Conservation (phyloP, 2,797 vertebrate species). For the Ctenosaura bakeri region DNA sequence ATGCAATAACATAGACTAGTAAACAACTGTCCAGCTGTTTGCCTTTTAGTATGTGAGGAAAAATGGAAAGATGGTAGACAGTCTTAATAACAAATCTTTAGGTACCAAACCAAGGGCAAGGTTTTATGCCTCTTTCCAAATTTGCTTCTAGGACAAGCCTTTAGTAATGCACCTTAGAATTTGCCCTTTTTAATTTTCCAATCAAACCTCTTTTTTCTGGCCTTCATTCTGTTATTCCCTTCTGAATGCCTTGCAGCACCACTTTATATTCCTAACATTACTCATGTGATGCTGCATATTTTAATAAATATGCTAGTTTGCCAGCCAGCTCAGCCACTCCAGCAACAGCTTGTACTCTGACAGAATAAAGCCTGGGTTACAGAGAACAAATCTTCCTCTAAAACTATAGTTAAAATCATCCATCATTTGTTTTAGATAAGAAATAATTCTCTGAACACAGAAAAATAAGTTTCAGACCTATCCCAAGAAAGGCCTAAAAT, state of each 20-base stretch:
- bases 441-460: not conserved
- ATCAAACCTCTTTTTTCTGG: not conserved
- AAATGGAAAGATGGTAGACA: not conserved
- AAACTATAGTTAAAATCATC: not conserved
- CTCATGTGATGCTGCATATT: not conserved
- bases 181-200: not conserved
- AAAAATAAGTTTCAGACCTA: not conserved
- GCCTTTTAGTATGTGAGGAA: not conserved
- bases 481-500: not conserved
- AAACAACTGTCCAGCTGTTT: not conserved
- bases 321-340: not conserved
- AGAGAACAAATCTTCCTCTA: not conserved
- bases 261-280: not conserved
- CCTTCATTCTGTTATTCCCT: not conserved
- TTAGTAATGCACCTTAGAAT: not conserved
- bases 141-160: not conserved
- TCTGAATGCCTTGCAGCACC: not conserved
- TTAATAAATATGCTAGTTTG: not conserved
- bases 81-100: not conserved
- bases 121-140: not conserved
- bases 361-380: not conserved
- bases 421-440: not conserved
- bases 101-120: not conserved
- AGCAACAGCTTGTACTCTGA: not conserved
- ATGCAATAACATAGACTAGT: not conserved